Base-by-base conservation (phyloP, 2,797 vertebrate species). In the Podargus strigoides region DNA sequence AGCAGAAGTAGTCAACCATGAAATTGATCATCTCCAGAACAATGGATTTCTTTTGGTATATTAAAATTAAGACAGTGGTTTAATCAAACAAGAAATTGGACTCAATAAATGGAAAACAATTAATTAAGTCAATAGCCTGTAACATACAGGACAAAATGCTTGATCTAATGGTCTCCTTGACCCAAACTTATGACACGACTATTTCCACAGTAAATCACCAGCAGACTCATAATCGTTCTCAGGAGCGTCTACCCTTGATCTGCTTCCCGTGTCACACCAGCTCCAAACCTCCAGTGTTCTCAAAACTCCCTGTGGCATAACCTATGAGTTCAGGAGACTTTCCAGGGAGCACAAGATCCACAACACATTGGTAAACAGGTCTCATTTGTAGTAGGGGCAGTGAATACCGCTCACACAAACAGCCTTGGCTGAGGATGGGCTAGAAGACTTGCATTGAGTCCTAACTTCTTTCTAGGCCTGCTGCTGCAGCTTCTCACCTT, bases 401-500 rank as follows among this genome's bases (percentile, higher is more conserved):
- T 14, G n/a, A 82, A 44, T 2, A 44, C 5, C 9, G 9, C 32
- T 37, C 28, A 37, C 46, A n/a, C 39, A 27, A 30, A 22, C 41
- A 66, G 10, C 63, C 41, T 63, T 2, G 1, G 34, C 28, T 58
- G 16, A 76, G 24, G 23, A 9, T 8, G 34, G 8, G 11, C 18
- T 41, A 12, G 44, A 47, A 63, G n/a, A n/a, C 32, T 23, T 5
- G 4, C 12, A 3, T 9, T 2, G 22, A 76, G 16, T 1, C 42
- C 62, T 41, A 8, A 34, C 13, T 5, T 9, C 68, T 24, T 9
- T 23, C 72, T 52, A 9, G 23, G 3, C 49, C n/a, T 3, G 3
- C 42, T 47, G 11, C 28, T 0, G 3, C 63, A 13, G n/a, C 62
- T 30, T 42, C 79, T 98, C 97, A 99, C 99, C 98, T 99, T 98